Conservation (phyloP, 1,140 invertebrate species). For the Rhagoletis pomonella region DNA sequence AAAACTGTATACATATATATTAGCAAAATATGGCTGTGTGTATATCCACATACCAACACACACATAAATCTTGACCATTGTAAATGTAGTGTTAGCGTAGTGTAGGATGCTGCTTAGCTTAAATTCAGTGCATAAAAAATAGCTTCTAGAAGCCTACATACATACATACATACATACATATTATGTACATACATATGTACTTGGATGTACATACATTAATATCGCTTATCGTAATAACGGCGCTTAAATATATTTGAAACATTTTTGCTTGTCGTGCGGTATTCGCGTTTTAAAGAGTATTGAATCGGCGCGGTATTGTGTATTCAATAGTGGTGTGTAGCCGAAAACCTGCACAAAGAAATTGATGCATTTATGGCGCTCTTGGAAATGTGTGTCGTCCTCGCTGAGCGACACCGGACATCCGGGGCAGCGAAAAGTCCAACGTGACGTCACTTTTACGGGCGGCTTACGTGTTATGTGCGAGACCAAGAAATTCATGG, state of each 20-base stretch:
- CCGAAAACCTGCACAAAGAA: conserved; percentile 98
- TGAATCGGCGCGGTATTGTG: conserved; percentile 97
- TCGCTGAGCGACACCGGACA: conserved; percentile 97
- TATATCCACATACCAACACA: too few relatives aligned
- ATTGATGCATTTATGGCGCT: conserved; percentile 98
- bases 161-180: too few relatives aligned
- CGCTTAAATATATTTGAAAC: conserved; percentile 96
- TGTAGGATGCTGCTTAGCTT: too few relatives aligned
- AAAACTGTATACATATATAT: too few relatives aligned
- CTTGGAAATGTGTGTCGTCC: conserved; percentile 97
- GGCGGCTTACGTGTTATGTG: conserved; percentile 98
- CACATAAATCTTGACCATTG: too few relatives aligned
- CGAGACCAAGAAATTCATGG: conserved; percentile 99
- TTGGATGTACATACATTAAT: too few relatives aligned
- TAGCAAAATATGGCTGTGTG: too few relatives aligned
- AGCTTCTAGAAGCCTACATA: too few relatives aligned
- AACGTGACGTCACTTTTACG: conserved; percentile 96
- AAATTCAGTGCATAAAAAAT: not conserved
- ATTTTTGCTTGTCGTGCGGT: conserved; percentile 99
- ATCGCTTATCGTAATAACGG: too few relatives aligned
- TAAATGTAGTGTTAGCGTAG: too few relatives aligned
- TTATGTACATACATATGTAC: too few relatives aligned
- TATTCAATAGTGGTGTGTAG: conserved; percentile 97
- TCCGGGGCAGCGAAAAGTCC: conserved; percentile 97
- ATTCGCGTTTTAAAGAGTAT: conserved; percentile 99